Evolutionary conservation across 2,888 invertebrate species (phyloP).

Genomic region (Eurois occulta): DNA sequence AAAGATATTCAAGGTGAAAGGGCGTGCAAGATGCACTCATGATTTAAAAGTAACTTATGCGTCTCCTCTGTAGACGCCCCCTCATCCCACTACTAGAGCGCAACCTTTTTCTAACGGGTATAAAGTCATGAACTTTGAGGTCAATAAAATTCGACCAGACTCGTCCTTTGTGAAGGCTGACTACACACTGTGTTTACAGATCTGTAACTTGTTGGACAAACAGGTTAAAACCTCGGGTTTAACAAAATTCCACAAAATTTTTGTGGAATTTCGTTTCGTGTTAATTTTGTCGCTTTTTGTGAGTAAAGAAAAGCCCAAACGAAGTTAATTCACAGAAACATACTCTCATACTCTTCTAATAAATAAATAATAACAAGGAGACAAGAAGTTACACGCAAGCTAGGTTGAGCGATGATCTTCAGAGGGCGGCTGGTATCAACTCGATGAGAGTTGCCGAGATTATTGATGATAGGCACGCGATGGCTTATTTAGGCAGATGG

Average conservation of each 20-base stretch:
- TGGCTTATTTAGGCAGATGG: not conserved
- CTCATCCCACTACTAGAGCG: slow-evolving; percentile 42
- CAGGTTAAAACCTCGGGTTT: not conserved
- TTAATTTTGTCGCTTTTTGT: not conserved
- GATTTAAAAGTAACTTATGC: slow-evolving; percentile 58
- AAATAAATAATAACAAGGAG: too few relatives aligned
- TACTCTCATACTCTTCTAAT: too few relatives aligned
- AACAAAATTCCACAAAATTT: too few relatives aligned
- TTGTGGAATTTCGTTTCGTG: too few relatives aligned
- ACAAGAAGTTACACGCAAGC: too few relatives aligned
- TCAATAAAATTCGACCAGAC: slow-evolving; percentile 70
- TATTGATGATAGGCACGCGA: not conserved
- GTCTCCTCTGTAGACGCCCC: slow-evolving; percentile 58
- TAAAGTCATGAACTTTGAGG: slow-evolving; percentile 69
- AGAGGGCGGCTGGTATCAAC: not conserved
- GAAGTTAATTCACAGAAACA: not conserved
- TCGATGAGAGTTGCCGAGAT: not conserved
- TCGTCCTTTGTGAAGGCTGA: slow-evolving; percentile 66
- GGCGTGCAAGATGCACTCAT: slow-evolving; percentile 41
- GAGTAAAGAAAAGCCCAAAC: not conserved
- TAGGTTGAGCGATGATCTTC: not conserved
- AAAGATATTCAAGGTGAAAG: slow-evolving; percentile 44
- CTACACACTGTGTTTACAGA: slow-evolving; percentile 54
- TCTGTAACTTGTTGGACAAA: not conserved
- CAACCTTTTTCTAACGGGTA: slow-evolving; percentile 65